Percentiles rank a stretch among this genome's conserved stretches.
Evolutionary conservation across 2,888 invertebrate species (phyloP).

Genomic region (Psylliodes chrysocephalus): DNA sequence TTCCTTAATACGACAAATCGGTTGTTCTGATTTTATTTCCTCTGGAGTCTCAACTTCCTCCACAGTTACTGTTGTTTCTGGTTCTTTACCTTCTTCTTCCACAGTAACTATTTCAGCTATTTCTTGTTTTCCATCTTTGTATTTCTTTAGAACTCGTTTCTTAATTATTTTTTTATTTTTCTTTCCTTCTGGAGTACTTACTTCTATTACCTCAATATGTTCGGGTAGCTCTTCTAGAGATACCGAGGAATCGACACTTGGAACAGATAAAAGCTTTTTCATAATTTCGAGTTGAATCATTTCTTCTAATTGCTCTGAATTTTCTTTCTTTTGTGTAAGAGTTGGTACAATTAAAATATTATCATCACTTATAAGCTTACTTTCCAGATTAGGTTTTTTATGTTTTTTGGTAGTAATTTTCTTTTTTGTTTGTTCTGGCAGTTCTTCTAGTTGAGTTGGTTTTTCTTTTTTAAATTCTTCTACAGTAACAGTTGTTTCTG

Average conservation of each 20-base stretch:
- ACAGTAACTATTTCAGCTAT: constrained; percentile 58
- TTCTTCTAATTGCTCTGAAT: constrained; percentile 52
- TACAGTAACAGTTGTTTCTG: constrained; percentile 48
- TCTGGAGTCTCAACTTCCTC: constrained; percentile 43
- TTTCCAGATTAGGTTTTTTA: constrained; percentile 44
- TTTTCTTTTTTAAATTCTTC: constrained; percentile 55
- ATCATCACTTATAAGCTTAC: constrained; percentile 48
- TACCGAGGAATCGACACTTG: constrained; percentile 53
- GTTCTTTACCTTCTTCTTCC: constrained; percentile 58
- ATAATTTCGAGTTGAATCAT: constrained; percentile 55
- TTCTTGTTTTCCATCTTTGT: constrained; percentile 53
- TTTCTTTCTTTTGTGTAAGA: constrained; percentile 52
- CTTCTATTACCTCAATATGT: constrained; percentile 29
- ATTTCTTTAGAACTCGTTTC: constrained; percentile 62
- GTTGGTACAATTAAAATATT: constrained; percentile 52
- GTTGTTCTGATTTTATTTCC: constrained; percentile 50
- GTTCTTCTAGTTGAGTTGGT: constrained; percentile 42
- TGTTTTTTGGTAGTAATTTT: constrained; percentile 45
- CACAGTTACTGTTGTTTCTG: constrained; percentile 50
- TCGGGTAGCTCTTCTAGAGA: constrained; percentile 42
- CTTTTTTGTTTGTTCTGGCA: constrained; percentile 58
- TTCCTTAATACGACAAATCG: constrained; percentile 54
- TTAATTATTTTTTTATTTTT: constrained; percentile 55
- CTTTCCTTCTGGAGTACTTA: constrained; percentile 44
- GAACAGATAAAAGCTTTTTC: constrained; percentile 51